Percentiles rank a stretch among this genome's conserved stretches.
phyloP scores from a whole-genome alignment of 1,140 invertebrate genomes.

The Rhyacophila brunnea region DNA sequence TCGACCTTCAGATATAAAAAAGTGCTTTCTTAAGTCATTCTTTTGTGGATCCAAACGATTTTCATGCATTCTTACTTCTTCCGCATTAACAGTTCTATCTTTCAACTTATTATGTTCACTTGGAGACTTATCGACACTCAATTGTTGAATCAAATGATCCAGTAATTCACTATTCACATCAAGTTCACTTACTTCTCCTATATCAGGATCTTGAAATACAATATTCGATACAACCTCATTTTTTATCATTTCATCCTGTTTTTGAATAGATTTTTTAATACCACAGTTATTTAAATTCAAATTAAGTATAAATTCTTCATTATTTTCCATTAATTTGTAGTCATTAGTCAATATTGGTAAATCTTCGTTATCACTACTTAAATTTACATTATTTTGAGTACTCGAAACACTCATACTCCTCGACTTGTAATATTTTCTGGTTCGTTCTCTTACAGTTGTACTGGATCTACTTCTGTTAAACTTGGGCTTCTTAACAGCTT shows the following conservation, averaged over 20 bases:
- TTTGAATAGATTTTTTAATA: too few species aligned
- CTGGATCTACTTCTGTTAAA: conserved; percentile 21
- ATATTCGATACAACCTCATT: not conserved
- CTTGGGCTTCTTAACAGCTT: conserved; percentile 4
- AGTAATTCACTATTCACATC: conserved; percentile 23
- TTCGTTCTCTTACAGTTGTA: conserved; percentile 27
- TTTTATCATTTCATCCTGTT: not conserved
- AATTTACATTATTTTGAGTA: conserved; percentile 20
- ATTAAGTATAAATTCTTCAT: conserved; percentile 37
- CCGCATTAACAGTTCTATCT: too few species aligned
- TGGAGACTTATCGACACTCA: conserved; percentile 27
- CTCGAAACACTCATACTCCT: conserved; percentile 24
- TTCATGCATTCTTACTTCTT: not conserved
- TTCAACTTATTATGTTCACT: conserved; percentile 7
- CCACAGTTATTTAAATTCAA: conserved; percentile 8
- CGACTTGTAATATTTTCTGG: conserved; percentile 24
- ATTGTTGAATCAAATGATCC: conserved; percentile 22
- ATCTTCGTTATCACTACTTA: conserved; percentile 38
- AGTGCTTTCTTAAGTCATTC: conserved; percentile 35
- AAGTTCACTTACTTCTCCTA: conserved; percentile 21
- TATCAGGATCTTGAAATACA: not conserved
- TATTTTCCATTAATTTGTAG: conserved; percentile 39
- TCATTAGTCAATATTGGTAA: conserved; percentile 36
- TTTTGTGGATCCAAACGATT: not conserved
- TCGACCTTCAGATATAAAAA: conserved; percentile 47